Evolutionary conservation across 1,140 invertebrate species (phyloP).

Genomic region (Phymastichus coffea): DNA sequence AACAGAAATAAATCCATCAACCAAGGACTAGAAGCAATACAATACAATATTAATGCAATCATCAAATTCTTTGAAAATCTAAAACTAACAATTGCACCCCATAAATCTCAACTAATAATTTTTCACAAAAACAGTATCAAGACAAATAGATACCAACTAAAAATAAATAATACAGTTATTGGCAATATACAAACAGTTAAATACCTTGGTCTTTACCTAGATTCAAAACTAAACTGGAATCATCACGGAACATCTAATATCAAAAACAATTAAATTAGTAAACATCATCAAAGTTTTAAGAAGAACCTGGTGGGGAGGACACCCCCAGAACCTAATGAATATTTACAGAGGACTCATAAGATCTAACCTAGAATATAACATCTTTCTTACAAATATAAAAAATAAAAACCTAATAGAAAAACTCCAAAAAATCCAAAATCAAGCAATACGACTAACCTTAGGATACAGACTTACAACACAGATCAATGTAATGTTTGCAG

Average conservation of each 20-base stretch:
- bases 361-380: slow-evolving; percentile 8
- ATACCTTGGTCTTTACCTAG: slow-evolving; percentile 23
- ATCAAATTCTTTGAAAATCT: background rate
- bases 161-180: slow-evolving; percentile 11
- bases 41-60: background rate
- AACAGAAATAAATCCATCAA: background rate
- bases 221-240: slow-evolving; percentile 26
- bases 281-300: slow-evolving; percentile 22
- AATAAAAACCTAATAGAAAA: background rate
- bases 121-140: background rate
- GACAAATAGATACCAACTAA: background rate
- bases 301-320: slow-evolving; percentile 26
- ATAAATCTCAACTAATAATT: slow-evolving; percentile 2
- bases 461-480: slow-evolving; percentile 13
- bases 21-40: background rate
- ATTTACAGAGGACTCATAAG: slow-evolving; percentile 28
- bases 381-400: background rate
- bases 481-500: slow-evolving; percentile 4
- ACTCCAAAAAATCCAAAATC: slow-evolving; percentile 10
- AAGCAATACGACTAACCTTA: slow-evolving; percentile 7
- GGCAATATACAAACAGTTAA: background rate
- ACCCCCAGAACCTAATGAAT: slow-evolving; percentile 17
- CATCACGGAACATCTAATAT: slow-evolving; percentile 5
- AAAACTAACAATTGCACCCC: slow-evolving; percentile 8
- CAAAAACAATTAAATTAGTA: slow-evolving; percentile 11